These are phyloP conservation scores for Riparia riparia DNA, from an alignment of 2,113 vertebrate genomes.

Conservation along the genomic window DNA sequence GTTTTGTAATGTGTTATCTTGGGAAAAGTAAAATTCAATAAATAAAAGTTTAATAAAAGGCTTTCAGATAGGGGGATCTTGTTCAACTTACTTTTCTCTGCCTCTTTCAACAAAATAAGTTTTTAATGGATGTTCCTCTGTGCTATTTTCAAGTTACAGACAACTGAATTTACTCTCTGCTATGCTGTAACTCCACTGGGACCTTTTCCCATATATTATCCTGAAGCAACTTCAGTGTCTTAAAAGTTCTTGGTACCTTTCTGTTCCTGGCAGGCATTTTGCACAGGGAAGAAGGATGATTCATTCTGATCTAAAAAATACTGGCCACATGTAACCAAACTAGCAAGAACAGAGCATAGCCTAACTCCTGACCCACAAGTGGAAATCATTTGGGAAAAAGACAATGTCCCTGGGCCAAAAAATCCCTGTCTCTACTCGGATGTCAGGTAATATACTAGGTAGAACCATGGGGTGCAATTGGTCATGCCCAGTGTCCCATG, in stretches of 20 bases:
- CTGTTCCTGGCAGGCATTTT: background rate
- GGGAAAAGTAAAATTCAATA: background rate
- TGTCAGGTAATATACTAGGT: background rate
- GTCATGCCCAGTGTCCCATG: rapidly evolving
- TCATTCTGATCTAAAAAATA: background rate
- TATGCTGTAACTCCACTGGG: background rate
- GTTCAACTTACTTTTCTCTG: background rate
- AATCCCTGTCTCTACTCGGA: background rate
- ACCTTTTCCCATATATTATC: background rate
- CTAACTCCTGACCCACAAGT: background rate
- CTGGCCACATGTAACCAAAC: background rate
- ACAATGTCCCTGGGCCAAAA: background rate
- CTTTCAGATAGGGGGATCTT: background rate
- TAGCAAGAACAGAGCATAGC: rapidly evolving
- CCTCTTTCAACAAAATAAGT: background rate
- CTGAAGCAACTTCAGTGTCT: background rate
- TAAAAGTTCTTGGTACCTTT: background rate
- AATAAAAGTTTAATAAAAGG: background rate
- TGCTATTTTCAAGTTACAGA: background rate
- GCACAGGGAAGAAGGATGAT: background rate
- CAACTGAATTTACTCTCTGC: background rate
- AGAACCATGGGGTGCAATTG: rapidly evolving
- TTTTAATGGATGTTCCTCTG: background rate
- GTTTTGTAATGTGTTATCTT: background rate
- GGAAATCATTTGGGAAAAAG: background rate